phyloP scores from a whole-genome alignment of 2,888 invertebrate genomes.

The Cyclophora albipunctata region DNA sequence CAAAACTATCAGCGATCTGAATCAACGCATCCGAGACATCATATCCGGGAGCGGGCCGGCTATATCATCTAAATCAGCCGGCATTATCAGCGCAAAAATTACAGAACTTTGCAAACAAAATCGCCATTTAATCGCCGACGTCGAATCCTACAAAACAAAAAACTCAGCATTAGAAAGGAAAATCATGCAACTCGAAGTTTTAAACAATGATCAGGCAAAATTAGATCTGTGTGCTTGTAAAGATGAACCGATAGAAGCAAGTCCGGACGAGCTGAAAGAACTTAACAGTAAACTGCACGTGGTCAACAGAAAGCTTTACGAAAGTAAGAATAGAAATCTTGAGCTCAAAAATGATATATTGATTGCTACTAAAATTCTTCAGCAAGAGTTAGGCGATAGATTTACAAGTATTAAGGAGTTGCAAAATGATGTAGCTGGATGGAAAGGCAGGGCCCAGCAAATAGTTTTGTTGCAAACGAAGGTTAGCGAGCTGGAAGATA shows the following conservation, averaged over 20 bases:
- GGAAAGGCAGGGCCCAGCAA: slow-evolving; percentile 87
- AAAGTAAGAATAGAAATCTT: slow-evolving; percentile 80
- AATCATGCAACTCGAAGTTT: slow-evolving; percentile 56
- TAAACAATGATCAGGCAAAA: slow-evolving; percentile 51
- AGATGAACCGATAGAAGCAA: slow-evolving; percentile 58
- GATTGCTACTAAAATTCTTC: slow-evolving; percentile 81
- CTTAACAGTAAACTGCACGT: slow-evolving; percentile 76
- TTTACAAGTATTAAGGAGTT: slow-evolving; percentile 78
- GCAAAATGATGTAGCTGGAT: slow-evolving; percentile 74
- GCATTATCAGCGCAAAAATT: slow-evolving; percentile 78
- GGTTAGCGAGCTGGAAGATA: slow-evolving; percentile 79
- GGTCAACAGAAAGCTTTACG: slow-evolving; percentile 79
- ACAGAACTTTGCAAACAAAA: slow-evolving; percentile 80
- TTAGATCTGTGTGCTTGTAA: slow-evolving; percentile 53
- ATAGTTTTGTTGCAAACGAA: slow-evolving; percentile 81
- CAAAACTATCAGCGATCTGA: slow-evolving; percentile 55
- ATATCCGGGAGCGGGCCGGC: slow-evolving; percentile 63
- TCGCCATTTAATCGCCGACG: slow-evolving; percentile 77
- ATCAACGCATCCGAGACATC: slow-evolving; percentile 67
- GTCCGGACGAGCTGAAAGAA: slow-evolving; percentile 72
- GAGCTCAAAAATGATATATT: slow-evolving; percentile 83
- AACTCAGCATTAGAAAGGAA: slow-evolving; percentile 71
- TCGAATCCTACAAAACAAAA: slow-evolving; percentile 76
- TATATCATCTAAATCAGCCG: slow-evolving; percentile 67
- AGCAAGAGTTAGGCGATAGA: slow-evolving; percentile 84